These are phyloP conservation scores for Amiota mariae DNA, from an alignment of 2,888 invertebrate genomes.

Conservation along the genomic window DNA sequence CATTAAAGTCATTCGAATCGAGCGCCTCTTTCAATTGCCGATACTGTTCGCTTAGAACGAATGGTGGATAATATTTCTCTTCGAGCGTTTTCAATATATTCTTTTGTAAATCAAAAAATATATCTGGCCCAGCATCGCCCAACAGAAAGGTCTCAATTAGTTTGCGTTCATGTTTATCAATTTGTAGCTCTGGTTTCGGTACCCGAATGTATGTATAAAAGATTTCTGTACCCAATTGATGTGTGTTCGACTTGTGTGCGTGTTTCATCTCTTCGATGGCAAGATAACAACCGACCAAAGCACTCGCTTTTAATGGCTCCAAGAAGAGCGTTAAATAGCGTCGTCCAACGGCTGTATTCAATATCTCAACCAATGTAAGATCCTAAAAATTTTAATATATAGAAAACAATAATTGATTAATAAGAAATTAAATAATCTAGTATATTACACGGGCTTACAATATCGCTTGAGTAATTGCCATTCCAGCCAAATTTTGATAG, in stretches of 20 bases:
- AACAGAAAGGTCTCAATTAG: slow-evolving; percentile 90
- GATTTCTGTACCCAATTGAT: slow-evolving; percentile 92
- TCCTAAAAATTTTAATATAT: slow-evolving; percentile 76
- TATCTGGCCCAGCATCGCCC: slow-evolving; percentile 90
- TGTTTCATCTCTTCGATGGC: slow-evolving; percentile 88
- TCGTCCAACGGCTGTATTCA: slow-evolving; percentile 87
- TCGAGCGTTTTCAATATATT: slow-evolving; percentile 86
- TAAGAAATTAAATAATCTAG: background rate
- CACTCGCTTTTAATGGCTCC: slow-evolving; percentile 87
- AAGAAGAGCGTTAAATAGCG: slow-evolving; percentile 86
- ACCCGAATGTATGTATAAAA: slow-evolving; percentile 91
- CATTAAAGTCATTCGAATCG: slow-evolving; percentile 72
- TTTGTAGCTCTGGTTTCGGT: slow-evolving; percentile 86
- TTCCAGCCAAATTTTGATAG: slow-evolving; percentile 85
- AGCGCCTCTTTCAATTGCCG: slow-evolving; percentile 76
- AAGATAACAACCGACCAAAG: slow-evolving; percentile 89
- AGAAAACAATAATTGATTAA: slow-evolving; percentile 15
- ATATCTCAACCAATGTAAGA: slow-evolving; percentile 81
- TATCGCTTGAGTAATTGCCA: slow-evolving; percentile 77
- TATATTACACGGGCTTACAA: slow-evolving; percentile 51
- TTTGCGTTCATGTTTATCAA: slow-evolving; percentile 85
- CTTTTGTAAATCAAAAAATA: slow-evolving; percentile 90
- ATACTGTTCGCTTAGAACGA: slow-evolving; percentile 89
- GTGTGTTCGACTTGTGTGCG: slow-evolving; percentile 84
- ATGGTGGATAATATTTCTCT: slow-evolving; percentile 91